These are phyloP conservation scores for Spheniscus humboldti DNA, from an alignment of 2,797 vertebrate genomes.

Conservation along the genomic window DNA sequence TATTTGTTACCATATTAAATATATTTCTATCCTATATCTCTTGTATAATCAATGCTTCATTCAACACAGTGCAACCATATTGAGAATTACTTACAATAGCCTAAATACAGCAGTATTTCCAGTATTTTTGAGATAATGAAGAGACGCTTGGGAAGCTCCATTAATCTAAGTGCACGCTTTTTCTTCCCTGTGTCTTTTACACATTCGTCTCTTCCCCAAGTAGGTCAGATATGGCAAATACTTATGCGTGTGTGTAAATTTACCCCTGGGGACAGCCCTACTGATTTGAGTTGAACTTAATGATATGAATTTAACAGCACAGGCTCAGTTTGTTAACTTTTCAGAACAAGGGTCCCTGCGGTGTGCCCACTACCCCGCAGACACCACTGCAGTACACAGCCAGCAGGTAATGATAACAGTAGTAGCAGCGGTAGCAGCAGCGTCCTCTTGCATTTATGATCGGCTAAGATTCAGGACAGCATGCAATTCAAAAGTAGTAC, in stretches of 20 bases:
- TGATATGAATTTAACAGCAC: neutral
- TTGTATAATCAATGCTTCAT: neutral
- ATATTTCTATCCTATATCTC: neutral
- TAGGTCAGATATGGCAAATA: neutral
- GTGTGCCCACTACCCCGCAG: neutral
- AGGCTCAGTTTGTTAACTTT: neutral
- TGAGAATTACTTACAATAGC: neutral
- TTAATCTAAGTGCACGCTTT: neutral
- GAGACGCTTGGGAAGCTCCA: neutral
- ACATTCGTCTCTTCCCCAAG: neutral
- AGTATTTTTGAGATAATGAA: neutral
- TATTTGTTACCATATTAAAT: neutral
- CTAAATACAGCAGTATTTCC: neutral
- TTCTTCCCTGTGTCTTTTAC: neutral
- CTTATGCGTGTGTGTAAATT: neutral
- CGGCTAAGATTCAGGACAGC: neutral
- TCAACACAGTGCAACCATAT: accelerated
- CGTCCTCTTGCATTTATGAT: neutral
- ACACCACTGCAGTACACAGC: neutral
- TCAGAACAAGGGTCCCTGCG: neutral
- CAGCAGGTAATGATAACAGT: neutral
- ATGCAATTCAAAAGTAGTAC: neutral
- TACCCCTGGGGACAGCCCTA: neutral
- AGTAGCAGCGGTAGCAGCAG: neutral
- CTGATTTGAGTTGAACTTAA: neutral